Base-by-base conservation (phyloP, 2,888 invertebrate species). In the Papilio gigon region DNA sequence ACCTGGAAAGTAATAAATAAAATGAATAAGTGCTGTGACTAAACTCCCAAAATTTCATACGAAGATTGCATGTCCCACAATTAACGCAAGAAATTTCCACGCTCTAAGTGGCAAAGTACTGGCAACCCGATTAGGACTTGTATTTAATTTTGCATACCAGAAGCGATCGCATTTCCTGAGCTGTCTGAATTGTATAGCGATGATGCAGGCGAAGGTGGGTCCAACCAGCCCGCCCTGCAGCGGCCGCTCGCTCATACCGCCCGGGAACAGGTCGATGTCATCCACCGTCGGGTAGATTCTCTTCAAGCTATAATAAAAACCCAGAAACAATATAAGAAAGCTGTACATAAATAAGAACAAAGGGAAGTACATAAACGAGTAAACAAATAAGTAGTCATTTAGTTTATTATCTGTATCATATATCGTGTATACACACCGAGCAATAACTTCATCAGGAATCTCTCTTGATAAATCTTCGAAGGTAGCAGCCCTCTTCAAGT, bases 221-320 rank as follows among this genome's bases (percentile, higher is more conserved):
- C 99, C 99, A 0, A 99, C 96, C 0, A 98, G 89, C 6, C 97
- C 98, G 6, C 98, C 98, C 79, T 97, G 97, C 6, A 98, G 91
- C 0, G 97, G 96, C 60, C 96, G 92, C 84, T 97, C 96, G 76
- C 97, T 96, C 95, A 99, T 95, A 2, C 98, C 97, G 25, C 98
- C 99, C 0, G 98, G 97, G 94, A 99, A 99, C 2, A 99, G 93
- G 86, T 99, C 98, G 68, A 99, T 97, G 84, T 99, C 99, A 79
- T 99, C 98, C 0, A 98, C 98, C 2, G 96, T 95, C 0, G 96
- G 94, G 84, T 97, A 97, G 71, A 97, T 95, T 70, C 95, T 93
- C 86, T 96, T 96, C 79, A 97, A 93, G 71, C 95, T 92, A 79
- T 0, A 74, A 50, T 72, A 30, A 65, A n/a, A 4, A 50, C 1